Base-by-base conservation (phyloP, 2,113 vertebrate species). In the Brienomyrus brachyistius region DNA sequence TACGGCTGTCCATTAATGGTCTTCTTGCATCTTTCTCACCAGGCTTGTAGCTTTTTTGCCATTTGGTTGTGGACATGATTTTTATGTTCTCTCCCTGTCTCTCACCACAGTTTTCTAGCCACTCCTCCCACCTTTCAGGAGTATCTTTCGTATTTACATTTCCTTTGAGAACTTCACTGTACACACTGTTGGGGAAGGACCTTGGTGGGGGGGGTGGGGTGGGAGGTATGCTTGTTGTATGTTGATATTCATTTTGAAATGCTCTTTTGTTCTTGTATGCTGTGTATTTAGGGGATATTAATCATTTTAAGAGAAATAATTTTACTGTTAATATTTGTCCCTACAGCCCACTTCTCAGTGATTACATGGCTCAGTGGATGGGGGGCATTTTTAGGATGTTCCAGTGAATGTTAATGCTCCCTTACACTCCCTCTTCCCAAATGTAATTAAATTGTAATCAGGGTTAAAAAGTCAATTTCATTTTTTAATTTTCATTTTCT, bases 401-500 rank as follows among this genome's bases (percentile, higher is more conserved):
- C 77, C 74, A 74, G 62, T 66, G 62, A 70, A 86, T 82, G 52
- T 90, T 86, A 47, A 87, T 43, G 17, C 31, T 70, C 45, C 74
- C 62, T 86, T 90, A n/a, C 83, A 50, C 48, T 89, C 40, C 43
- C 59, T 87, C 31, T 89, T 43, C 54, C 59, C 43, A 35, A 45
- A 87, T 87, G 89, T 77, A 90, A 90, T 90, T 90, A 90, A 90
- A 87, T 40, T 90, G 89, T 87, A 90, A 90, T 90, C 59, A 74
- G 89, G 89, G 89, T 90, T 54, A 70, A 89, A 87, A 87, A 90
- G 51, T 48, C 59, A 70, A 48, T 23, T 45, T 85, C 23, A 10
- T 48, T 85, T n/a, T 85, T 47, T 27, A 2, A 27, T 47, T 85
- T 50, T 85, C 43, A 48, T 50, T 27, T 85, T 23, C 82, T 45